Conservation (phyloP, 2,888 invertebrate genomes). For the Trissoscelio sp. region DNA sequence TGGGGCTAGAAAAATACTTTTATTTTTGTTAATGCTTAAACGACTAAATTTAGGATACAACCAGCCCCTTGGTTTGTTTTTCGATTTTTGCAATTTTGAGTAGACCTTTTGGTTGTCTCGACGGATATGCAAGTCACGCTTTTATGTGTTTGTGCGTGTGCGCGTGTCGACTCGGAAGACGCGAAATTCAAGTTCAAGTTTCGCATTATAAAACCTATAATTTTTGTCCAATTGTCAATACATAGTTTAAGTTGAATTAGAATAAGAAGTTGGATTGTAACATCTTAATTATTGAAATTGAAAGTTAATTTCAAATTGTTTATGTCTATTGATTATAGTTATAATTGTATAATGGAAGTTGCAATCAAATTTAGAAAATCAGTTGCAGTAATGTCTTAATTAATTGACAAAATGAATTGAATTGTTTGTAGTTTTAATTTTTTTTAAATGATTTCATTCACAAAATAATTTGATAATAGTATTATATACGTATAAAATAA, state of each 20-base stretch:
- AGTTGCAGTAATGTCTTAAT: constrained; percentile 39
- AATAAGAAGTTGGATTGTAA: neutral
- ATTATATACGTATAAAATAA: neutral
- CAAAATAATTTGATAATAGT: no score
- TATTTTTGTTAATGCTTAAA: neutral
- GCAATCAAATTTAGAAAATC: constrained; percentile 1
- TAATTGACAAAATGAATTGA: no score
- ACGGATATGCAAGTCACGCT: constrained; percentile 37
- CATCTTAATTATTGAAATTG: constrained; percentile 15
- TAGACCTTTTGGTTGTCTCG: neutral
- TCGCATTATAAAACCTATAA: constrained; percentile 22
- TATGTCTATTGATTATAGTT: constrained; percentile 6
- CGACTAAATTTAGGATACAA: constrained; percentile 8
- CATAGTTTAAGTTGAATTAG: no score
- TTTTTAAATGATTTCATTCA: no score
- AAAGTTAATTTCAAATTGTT: constrained; percentile 1
- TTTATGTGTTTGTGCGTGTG: constrained; percentile 48
- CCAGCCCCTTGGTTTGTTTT: constrained; percentile 20
- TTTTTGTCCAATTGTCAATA: neutral
- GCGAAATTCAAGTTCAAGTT: constrained; percentile 39
- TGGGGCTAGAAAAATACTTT: constrained; percentile 49
- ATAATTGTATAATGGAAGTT: constrained; percentile 21
- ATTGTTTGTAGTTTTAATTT: no score
- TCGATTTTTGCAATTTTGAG: constrained; percentile 17
- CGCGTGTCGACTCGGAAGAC: constrained; percentile 52